A percentile compares a stretch with the other conserved stretches of the same genome.
phyloP scores from a whole-genome alignment of 35 echinoderm and acorn worm species.

The Heliocidaris tuberculata region DNA sequence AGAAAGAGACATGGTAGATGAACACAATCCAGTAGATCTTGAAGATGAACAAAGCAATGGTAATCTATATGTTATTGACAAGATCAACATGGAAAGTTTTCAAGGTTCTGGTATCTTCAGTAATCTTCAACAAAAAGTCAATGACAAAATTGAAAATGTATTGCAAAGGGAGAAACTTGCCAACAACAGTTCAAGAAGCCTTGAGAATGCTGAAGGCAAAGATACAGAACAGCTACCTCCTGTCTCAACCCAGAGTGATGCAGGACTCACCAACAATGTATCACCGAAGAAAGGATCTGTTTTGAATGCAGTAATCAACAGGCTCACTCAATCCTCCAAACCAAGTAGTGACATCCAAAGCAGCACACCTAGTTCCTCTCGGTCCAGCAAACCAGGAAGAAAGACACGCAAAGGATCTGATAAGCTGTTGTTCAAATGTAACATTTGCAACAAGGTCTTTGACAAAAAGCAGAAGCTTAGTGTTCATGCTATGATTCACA shows the following conservation, averaged over 20 bases:
- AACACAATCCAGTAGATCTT: neutral
- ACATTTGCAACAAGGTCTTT: slow-evolving; percentile 24
- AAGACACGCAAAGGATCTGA: neutral
- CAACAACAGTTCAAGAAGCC: neutral
- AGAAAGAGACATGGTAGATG: neutral
- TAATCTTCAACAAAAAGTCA: slow-evolving; percentile 22
- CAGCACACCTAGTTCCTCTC: neutral
- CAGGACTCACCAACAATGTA: neutral
- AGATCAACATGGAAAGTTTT: slow-evolving; percentile 25
- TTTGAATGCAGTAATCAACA: slow-evolving; percentile 25
- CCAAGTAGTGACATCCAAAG: neutral
- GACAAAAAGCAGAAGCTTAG: slow-evolving; percentile 20
- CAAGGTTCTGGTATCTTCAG: slow-evolving; percentile 6
- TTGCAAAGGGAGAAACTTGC: slow-evolving; percentile 6
- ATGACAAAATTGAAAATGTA: slow-evolving; percentile 14
- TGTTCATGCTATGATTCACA: slow-evolving; percentile 25
- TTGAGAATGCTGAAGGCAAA: neutral
- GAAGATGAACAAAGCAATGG: slow-evolving; percentile 11
- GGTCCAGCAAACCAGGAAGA: neutral
- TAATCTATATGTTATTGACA: slow-evolving; percentile 33
- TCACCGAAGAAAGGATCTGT: neutral
- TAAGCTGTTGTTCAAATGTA: neutral
- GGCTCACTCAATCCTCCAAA: slow-evolving; percentile 15
- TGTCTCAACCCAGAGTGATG: neutral
- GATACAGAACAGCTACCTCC: neutral